These are phyloP conservation scores for Sussaba pulchella DNA, from an alignment of 2,888 invertebrate species.

Conservation along the genomic window DNA sequence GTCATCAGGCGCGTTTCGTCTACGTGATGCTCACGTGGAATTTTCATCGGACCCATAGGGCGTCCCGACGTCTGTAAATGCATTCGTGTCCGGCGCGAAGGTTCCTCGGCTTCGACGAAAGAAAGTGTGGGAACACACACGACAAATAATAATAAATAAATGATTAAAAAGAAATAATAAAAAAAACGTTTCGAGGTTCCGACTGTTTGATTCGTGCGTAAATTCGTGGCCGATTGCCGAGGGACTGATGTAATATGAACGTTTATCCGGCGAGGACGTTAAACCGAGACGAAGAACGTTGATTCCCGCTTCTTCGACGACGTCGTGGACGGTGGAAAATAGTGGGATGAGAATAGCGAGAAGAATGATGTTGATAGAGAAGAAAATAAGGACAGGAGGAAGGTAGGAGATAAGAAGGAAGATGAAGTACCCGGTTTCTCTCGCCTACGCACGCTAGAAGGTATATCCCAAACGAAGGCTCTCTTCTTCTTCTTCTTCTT, in stretches of 20 bases:
- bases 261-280: slow-evolving; percentile 41
- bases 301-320: background rate
- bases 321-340: background rate
- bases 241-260: slow-evolving; percentile 66
- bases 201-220: slow-evolving; percentile 73
- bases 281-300: slow-evolving; percentile 18
- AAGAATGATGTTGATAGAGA: slow-evolving; percentile 37
- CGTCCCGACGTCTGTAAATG: slow-evolving; percentile 9
- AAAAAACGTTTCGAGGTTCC: slow-evolving; percentile 3
- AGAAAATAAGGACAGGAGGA: slow-evolving; percentile 4
- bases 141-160: slow-evolving; percentile 28
- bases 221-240: slow-evolving; percentile 73
- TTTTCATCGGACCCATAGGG: slow-evolving; percentile 38
- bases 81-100: slow-evolving; percentile 18
- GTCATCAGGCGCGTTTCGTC: slow-evolving; percentile 42
- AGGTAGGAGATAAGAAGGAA: slow-evolving; percentile 62
- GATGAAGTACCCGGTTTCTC: slow-evolving; percentile 64
- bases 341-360: slow-evolving; percentile 50
- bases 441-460: slow-evolving; percentile 64
- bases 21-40: slow-evolving; percentile 52
- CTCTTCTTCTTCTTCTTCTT: slow-evolving; percentile 51
- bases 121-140: slow-evolving; percentile 78
- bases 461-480: slow-evolving; percentile 57
- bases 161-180: slow-evolving; percentile 34
- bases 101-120: slow-evolving; percentile 47